These are phyloP conservation scores for Zoroaster sp. DNA, from an alignment of 53 echinoderm and acorn worm species.

Conservation along the genomic window DNA sequence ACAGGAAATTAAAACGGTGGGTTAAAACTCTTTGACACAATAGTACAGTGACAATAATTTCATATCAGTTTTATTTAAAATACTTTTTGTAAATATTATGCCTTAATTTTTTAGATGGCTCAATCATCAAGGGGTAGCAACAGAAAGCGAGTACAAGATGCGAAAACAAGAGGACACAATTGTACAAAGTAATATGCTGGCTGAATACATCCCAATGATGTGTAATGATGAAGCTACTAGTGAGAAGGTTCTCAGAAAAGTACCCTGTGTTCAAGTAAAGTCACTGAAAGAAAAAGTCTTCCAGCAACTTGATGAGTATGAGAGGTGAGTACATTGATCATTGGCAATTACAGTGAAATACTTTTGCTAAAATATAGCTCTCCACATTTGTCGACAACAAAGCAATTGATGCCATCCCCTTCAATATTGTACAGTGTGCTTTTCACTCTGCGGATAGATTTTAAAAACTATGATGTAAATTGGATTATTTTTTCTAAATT, in stretches of 20 bases:
- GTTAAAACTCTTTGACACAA: not conserved
- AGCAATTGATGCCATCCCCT: not conserved
- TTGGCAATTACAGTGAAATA: not conserved
- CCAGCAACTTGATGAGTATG: constrained; percentile 25
- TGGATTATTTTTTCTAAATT: not conserved
- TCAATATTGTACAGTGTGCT: not conserved
- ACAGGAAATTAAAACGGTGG: not conserved
- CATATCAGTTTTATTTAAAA: not conserved
- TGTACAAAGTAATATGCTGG: constrained; percentile 1
- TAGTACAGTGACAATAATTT: not conserved
- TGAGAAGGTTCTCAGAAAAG: not conserved
- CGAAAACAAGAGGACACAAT: not conserved
- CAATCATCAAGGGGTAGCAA: not conserved
- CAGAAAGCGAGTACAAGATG: not conserved
- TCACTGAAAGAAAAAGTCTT: not conserved
- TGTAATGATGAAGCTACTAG: not conserved
- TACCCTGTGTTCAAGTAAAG: not conserved
- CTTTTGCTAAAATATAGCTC: not conserved
- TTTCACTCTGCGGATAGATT: not conserved
- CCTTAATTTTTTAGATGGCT: not conserved
- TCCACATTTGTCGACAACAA: not conserved
- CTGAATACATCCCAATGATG: constrained; percentile 4
- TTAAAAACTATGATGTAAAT: not conserved
- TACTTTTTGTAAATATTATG: not conserved
- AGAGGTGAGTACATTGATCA: not conserved